Conservation (phyloP, 2,113 vertebrate species). For the Chloebia gouldiae region DNA sequence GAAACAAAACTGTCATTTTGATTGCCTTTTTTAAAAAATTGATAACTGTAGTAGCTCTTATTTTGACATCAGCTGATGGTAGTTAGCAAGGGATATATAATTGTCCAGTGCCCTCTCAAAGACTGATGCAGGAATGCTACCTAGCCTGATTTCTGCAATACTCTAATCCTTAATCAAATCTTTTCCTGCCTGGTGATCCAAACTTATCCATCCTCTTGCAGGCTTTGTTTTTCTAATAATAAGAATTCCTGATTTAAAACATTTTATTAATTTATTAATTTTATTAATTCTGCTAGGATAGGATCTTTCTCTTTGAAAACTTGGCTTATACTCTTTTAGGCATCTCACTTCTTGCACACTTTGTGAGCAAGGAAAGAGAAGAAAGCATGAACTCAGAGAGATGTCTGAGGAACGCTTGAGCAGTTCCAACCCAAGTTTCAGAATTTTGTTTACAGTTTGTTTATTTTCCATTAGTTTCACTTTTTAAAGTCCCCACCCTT, state of each 20-base stretch:
- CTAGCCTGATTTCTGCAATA: neutral
- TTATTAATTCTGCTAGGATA: neutral
- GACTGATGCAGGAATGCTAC: neutral
- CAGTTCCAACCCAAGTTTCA: neutral
- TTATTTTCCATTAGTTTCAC: neutral
- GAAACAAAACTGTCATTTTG: neutral
- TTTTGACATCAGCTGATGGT: neutral
- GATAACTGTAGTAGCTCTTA: neutral
- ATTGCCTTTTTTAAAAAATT: accelerated
- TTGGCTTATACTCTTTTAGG: neutral
- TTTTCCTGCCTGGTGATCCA: neutral
- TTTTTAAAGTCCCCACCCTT: neutral
- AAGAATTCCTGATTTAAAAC: neutral
- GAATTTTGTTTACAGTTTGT: neutral
- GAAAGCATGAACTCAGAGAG: neutral
- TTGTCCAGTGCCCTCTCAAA: neutral
- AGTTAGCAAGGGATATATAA: neutral
- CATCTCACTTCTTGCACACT: neutral
- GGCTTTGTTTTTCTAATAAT: neutral
- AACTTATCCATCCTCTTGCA: neutral
- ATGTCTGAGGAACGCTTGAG: neutral
- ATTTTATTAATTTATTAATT: neutral
- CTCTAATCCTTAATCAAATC: neutral
- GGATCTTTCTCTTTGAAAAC: neutral
- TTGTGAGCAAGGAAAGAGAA: neutral